phyloP scores from a whole-genome alignment of 2,797 vertebrate species.

The Xyrichtys novacula region DNA sequence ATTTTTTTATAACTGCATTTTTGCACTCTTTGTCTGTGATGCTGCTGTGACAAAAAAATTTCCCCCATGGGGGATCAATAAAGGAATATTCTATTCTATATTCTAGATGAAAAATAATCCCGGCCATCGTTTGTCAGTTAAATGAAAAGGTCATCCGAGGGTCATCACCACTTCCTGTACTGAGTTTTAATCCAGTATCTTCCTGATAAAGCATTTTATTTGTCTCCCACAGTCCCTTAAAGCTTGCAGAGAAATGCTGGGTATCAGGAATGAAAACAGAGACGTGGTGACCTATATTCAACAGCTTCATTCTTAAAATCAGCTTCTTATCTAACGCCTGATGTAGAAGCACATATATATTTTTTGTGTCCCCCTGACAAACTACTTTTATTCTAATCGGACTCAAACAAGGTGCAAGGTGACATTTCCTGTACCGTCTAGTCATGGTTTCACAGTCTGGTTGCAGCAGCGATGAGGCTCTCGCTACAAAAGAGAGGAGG shows the following conservation, averaged over 20 bases:
- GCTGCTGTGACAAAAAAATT: no score
- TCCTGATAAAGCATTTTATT: no score
- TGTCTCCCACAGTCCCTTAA: no score
- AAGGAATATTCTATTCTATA: no score
- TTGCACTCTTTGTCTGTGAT: no score
- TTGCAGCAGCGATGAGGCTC: not conserved
- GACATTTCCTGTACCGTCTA: slow-evolving; percentile 29
- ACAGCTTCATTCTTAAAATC: not conserved
- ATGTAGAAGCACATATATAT: not conserved
- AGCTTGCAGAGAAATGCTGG: not conserved
- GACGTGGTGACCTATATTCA: not conserved
- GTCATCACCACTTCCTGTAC: no score
- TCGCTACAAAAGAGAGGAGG: slow-evolving; percentile 8
- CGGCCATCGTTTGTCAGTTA: no score
- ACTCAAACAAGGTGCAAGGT: slow-evolving; percentile 10
- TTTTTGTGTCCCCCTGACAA: not conserved
- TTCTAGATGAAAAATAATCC: no score
- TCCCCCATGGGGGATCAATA: no score
- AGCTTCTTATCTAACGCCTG: not conserved
- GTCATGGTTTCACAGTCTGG: slow-evolving; percentile 10
- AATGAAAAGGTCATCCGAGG: no score
- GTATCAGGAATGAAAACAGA: not conserved
- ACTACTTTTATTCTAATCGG: slow-evolving; percentile 2
- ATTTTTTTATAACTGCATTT: no score
- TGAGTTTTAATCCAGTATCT: no score